These are phyloP conservation scores for Homarus americanus DNA, from an alignment of 1,140 invertebrate genomes.

Conservation along the genomic window DNA sequence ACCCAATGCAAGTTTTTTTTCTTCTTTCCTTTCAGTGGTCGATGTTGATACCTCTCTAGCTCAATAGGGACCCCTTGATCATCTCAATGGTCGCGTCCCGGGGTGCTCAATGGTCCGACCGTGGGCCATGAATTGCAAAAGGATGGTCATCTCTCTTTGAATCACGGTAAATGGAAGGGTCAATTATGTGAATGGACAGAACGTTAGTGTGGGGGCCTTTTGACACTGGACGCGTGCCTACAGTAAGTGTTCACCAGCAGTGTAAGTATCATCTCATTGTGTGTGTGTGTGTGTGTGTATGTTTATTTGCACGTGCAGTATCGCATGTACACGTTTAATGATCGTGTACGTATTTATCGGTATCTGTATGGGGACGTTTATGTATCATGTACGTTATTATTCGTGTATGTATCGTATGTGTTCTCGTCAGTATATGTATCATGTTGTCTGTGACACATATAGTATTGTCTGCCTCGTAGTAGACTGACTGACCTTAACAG, in stretches of 20 bases:
- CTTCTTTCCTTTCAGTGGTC: no score
- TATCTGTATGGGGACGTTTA: constrained; percentile 23
- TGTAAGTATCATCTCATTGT: background rate
- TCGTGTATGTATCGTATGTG: no score
- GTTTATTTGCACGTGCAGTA: no score
- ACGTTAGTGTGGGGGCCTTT: background rate
- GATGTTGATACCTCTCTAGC: constrained; percentile 9
- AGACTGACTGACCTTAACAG: no score
- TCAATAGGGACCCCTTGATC: constrained; percentile 8
- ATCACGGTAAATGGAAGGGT: constrained; percentile 14
- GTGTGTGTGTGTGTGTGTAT: background rate
- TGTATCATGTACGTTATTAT: no score
- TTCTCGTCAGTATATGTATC: no score
- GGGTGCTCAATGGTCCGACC: background rate
- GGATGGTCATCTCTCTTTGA: constrained; percentile 28
- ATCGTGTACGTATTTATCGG: background rate
- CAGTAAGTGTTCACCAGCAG: background rate
- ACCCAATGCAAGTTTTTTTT: background rate
- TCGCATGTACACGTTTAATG: no score
- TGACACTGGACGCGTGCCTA: constrained; percentile 12
- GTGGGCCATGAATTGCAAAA: background rate
- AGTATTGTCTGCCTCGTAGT: no score
- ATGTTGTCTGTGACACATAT: no score
- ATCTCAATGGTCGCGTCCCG: constrained; percentile 7
- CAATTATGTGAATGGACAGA: background rate